A percentile compares a stretch with the other conserved stretches of the same genome.
phyloP scores from a whole-genome alignment of 2,888 invertebrate genomes.

The Phrixothrix hirtus region DNA sequence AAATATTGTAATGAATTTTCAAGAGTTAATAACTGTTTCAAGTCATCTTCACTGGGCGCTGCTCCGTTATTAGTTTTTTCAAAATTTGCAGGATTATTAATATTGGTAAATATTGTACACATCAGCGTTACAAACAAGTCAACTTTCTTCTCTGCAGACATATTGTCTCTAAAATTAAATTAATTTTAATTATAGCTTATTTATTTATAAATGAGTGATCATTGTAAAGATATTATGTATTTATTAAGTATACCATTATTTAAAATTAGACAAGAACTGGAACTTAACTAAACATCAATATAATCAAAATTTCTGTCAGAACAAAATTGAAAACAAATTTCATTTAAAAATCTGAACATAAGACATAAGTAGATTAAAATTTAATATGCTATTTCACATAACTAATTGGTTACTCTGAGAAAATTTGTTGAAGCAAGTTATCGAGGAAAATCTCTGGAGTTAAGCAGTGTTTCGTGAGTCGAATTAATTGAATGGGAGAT shows the following conservation, averaged over 20 bases:
- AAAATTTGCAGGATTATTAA: slow-evolving; percentile 12
- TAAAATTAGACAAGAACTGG: background rate
- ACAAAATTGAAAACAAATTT: too few relatives aligned
- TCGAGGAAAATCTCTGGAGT: too few relatives aligned
- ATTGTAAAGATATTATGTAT: too few relatives aligned
- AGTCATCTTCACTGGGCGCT: slow-evolving; percentile 41
- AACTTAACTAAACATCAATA: background rate
- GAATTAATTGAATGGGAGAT: too few relatives aligned
- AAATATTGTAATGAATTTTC: slow-evolving; percentile 68
- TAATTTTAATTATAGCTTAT: slow-evolving; percentile 6
- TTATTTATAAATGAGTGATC: background rate
- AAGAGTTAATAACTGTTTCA: slow-evolving; percentile 57
- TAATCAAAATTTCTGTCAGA: too few relatives aligned
- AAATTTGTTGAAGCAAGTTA: too few relatives aligned
- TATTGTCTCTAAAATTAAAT: slow-evolving; percentile 28
- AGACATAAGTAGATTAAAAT: too few relatives aligned
- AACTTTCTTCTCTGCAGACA: slow-evolving; percentile 34
- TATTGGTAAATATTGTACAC: slow-evolving; percentile 37
- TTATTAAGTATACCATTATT: too few relatives aligned
- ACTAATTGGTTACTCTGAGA: too few relatives aligned
- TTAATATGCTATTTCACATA: too few relatives aligned
- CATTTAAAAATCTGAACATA: too few relatives aligned
- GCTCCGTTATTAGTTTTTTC: slow-evolving; percentile 42
- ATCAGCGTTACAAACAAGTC: slow-evolving; percentile 38
- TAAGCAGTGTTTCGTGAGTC: too few relatives aligned